Evolutionary conservation across 2,888 invertebrate genomes (phyloP), one percentile per base, ranked within the genome.

Genomic region (Orchesellides sinensis): DNA sequence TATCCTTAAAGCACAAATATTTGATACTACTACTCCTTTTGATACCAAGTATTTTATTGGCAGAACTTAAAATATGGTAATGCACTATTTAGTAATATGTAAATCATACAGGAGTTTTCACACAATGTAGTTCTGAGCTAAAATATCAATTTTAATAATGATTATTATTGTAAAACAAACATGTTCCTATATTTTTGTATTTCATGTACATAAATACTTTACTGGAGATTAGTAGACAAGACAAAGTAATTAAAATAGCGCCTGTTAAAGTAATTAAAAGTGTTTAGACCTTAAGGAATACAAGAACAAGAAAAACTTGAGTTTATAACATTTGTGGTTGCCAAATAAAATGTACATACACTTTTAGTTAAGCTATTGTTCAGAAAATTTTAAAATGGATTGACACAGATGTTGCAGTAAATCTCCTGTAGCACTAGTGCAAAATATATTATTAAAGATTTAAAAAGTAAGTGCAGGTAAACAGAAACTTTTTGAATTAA

Each of bases 101-200:
- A 54, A 8, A 35, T 35, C 12, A 35, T 35, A 5, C 35, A 35
- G 6, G 35, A 35, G 12, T 49, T 49, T 49, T 49, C 29, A 23
- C 47, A 74, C 74, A 74, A 74, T 74, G 74, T 74, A 74, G 74
- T 29, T 32, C 63, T 49, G 74, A 74, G 74, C 74, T 74, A 47
- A 65, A n/a, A 47, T 32, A 32, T 10, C 8, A 56, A 21, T 25
- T 17, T 59, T 32, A 25, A 29, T 61, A 8, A 3, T 29, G 5
- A 21, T 8, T 8, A 19, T 14, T 14, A 17, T 54, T 14, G 1
- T 21, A 8, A 17, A 61, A 29, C 19, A 32, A 32, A 14, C 32
- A 32, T 32, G 17, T 32, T 4, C 29, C 21, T 56, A 56, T 56
- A 27, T 56, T 56, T 56, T 27, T 56, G 27, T 56, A 56, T 27